Base-by-base conservation (phyloP, 1,140 invertebrate genomes). In the Caerostris darwini region DNA sequence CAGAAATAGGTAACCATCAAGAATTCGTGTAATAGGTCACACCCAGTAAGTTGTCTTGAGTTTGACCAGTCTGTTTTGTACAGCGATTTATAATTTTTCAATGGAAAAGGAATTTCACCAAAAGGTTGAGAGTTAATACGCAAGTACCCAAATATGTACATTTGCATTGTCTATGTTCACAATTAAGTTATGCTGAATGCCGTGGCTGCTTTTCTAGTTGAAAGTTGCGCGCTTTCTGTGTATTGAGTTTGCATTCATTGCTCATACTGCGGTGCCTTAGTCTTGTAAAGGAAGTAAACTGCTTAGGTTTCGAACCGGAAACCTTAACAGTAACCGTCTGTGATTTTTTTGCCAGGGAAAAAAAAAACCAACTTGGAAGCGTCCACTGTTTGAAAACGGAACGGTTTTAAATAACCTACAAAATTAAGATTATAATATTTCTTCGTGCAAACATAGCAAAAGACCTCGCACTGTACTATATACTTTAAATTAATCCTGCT, bases 271-370 rank as follows among this genome's bases (percentile, higher is more conserved):
- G 90, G 90, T 92, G 90, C 90, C 90, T 92, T 92, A 92, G 90
- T 71, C 90, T 83, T 92, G 57, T 59, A 87, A 87, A 64, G 59
- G n/a, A 83, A 83, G 58, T 56, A 77, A 53, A n/a, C 56, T 92
- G 90, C 8, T 57, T 83, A 34, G 50, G 57, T 59, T 83, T 92
- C 54, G 53, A 12, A n/a, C 8, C 12, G 3, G 14, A 19, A 58
- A 93, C 56, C 64, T 87, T 3, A 64, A 87, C 34, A 17, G 61
- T 61, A 71, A 17, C 61, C 57, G 92, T 87, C 92, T 93, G 92
- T 93, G 92, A 93, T 93, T 93, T 93, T 93, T 93, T 87, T n/a
- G 92, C 83, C 59, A 71, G 92, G 83, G 77, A 93, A 81, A 57
- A 83, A 83, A 53, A 82, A 82, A 50, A 64, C 58, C n/a, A n/a